A percentile compares a stretch with the other conserved stretches of the same genome.
Evolutionary conservation across 2,797 vertebrate genomes (phyloP).

Genomic region (Rhincodon typus): DNA sequence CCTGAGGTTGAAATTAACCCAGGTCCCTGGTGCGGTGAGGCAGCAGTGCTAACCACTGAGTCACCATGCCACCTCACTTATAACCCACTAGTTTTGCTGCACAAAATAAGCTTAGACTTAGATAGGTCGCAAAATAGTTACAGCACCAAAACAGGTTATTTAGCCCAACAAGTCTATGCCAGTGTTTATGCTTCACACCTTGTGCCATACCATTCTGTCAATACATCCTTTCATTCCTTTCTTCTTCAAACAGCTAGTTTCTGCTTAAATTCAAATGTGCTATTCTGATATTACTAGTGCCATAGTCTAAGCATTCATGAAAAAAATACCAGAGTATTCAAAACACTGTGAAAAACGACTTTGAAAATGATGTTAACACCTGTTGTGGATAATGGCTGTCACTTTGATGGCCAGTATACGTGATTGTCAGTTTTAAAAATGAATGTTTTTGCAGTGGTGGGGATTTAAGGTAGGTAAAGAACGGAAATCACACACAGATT

Average conservation of each 20-base stretch:
- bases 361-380: background rate
- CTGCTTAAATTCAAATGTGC: background rate
- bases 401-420: background rate
- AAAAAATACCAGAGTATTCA: background rate
- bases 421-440: background rate
- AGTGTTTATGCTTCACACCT: background rate
- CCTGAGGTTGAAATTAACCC: no score
- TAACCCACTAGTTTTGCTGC: background rate
- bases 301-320: background rate
- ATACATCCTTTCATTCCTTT: background rate
- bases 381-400: background rate
- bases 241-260: background rate
- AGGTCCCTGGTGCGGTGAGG: no score
- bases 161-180: background rate
- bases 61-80: no score
- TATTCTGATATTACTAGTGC: background rate
- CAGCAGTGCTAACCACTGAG: no score
- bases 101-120: background rate
- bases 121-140: no score
- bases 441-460: background rate
- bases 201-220: background rate
- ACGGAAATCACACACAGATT: background rate
- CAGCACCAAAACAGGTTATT: no score
- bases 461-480: background rate
- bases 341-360: background rate